Conservation (phyloP, 1,140 invertebrate genomes). For the Macrobrachium rosenbergii region DNA sequence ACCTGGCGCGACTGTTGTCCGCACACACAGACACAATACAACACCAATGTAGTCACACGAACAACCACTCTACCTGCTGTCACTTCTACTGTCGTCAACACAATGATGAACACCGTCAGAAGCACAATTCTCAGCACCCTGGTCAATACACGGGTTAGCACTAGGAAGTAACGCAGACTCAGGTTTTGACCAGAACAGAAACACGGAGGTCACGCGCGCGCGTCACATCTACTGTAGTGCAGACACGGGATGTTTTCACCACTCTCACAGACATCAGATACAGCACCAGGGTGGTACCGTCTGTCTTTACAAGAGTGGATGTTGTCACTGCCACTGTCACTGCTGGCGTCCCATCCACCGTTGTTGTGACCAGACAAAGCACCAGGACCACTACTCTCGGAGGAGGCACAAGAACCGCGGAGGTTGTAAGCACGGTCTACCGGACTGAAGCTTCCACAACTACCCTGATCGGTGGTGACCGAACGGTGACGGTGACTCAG, state of each 20-base stretch:
- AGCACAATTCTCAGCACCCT: constrained; percentile 49
- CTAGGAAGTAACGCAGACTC: constrained; percentile 24
- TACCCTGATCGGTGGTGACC: background rate
- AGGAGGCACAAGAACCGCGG: constrained; percentile 29
- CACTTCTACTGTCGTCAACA: constrained; percentile 36
- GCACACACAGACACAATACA: background rate
- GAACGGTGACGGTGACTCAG: background rate
- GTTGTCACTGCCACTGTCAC: constrained; percentile 14
- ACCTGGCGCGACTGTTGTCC: constrained; percentile 8
- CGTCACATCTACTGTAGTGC: constrained; percentile 4
- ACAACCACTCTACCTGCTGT: constrained; percentile 5
- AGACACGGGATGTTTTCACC: constrained; percentile 18
- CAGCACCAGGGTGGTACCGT: background rate
- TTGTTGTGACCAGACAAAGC: background rate
- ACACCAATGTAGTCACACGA: background rate
- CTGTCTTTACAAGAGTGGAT: background rate
- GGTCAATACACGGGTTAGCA: constrained; percentile 15
- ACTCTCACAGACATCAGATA: background rate
- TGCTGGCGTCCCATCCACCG: background rate
- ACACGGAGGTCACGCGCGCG: background rate
- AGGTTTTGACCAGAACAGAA: background rate
- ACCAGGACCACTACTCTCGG: constrained; percentile 11
- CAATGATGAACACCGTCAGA: constrained; percentile 36
- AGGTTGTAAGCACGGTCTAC: constrained; percentile 23
- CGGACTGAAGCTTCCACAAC: constrained; percentile 40